These are phyloP conservation scores for Nasonia longicornis DNA, from an alignment of 1,140 invertebrate genomes.

Conservation along the genomic window DNA sequence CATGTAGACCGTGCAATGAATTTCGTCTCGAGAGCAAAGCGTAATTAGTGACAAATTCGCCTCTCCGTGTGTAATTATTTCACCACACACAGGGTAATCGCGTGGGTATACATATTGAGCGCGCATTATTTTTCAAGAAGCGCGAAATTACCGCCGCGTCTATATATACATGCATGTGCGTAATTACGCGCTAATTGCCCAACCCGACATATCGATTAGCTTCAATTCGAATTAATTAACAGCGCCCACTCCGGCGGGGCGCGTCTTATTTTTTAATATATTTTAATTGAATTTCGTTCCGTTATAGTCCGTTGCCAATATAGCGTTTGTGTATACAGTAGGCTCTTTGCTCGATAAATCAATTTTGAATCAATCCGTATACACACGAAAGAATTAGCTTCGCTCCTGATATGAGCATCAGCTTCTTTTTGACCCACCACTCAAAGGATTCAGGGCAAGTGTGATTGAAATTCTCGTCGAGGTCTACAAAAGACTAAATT, in stretches of 20 bases:
- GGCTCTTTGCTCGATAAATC: not conserved
- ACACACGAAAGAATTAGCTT: constrained; percentile 23
- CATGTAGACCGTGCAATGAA: too few relatives aligned
- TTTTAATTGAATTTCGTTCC: not conserved
- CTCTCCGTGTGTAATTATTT: too few relatives aligned
- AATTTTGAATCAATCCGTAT: constrained; percentile 11
- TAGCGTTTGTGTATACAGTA: not conserved
- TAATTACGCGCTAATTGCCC: not conserved
- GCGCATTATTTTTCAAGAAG: too few relatives aligned
- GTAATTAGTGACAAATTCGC: too few relatives aligned
- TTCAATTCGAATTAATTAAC: not conserved
- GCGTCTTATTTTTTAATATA: not conserved
- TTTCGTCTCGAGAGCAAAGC: too few relatives aligned
- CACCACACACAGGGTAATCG: too few relatives aligned
- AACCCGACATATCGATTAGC: not conserved
- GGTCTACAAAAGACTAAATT: constrained; percentile 42
- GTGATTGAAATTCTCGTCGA: constrained; percentile 42
- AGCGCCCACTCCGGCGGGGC: too few relatives aligned
- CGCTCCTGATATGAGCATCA: constrained; percentile 32
- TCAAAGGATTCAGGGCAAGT: constrained; percentile 46
- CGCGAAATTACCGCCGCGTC: too few relatives aligned
- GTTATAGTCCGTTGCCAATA: not conserved
- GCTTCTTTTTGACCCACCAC: constrained; percentile 34
- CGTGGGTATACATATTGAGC: too few relatives aligned
- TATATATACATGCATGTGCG: not conserved